Base-by-base conservation (phyloP, 2,888 invertebrate genomes). In the Zhengitettix transpicula region DNA sequence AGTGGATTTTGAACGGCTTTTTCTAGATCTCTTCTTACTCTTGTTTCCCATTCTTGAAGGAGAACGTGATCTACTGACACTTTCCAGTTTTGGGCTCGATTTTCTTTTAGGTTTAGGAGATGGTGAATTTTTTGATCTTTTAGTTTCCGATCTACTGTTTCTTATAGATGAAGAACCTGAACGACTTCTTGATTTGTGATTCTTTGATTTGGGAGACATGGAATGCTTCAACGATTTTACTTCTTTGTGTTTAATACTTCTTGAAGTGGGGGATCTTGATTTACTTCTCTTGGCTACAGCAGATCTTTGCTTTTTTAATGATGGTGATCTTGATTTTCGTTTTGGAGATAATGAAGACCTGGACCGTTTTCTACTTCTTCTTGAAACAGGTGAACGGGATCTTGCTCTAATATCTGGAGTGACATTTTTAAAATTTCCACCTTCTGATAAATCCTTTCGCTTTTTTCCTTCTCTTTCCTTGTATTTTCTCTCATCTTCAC, bases 51-150 rank as follows among this genome's bases (percentile, higher is more conserved):
- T 55, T 15, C 40, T 60, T 15, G 42, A 28, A 5, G 56, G 40
- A 40, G 62, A 59, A 7, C 58, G 56, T 16, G 62, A 61, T 16
- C 62, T 58, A 54, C 62, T 62, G 12, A 42, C 28, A 42, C 58
- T 62, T 11, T 42, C 42, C 54, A 60, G 57, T 16, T 51, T 58
- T 9, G 44, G 60, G 9, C 59, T 58, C 17, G 53, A 56, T 40
- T 58, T 56, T 14, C 14, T 52, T 42, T 59, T 61, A n/a, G 15
- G 17, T 57, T 55, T 61, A 14, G 61, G 61, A n/a, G 59, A 59
- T 15, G n/a, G 57, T 14, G 61, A 59, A 40, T 55, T 58, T 17
- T 44, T 41, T n/a, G 17, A 54, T 15, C n/a, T 44, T 28, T 17
- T 58, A 14, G 44, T 16, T 17, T 47, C 47, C 2, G 12, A 12